These are phyloP conservation scores for Phalloptychus januarius DNA, from an alignment of 2,797 vertebrate species.

Conservation along the genomic window DNA sequence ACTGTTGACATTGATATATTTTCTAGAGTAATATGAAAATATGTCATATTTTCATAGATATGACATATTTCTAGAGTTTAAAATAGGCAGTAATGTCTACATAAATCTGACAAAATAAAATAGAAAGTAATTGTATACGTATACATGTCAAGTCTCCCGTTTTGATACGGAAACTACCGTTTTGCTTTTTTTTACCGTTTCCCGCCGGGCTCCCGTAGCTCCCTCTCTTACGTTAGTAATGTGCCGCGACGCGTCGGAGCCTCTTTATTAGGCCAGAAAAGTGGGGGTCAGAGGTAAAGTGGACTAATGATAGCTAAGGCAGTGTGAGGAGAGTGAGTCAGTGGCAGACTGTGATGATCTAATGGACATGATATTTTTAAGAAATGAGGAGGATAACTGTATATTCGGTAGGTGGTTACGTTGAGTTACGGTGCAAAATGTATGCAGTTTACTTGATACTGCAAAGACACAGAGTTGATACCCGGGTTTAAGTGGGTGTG, in stretches of 20 bases:
- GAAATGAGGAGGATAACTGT: not conserved
- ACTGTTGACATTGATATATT: no score
- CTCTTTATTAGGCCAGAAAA: constrained; percentile 30
- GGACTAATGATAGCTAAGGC: constrained; percentile 23
- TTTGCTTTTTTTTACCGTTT: no score
- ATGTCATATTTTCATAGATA: no score
- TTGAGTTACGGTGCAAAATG: not conserved
- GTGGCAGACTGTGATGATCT: not conserved
- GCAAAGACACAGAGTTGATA: not conserved
- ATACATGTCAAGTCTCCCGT: no score
- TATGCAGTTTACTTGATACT: not conserved
- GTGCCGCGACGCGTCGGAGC: constrained; percentile 26
- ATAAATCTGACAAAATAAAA: not conserved
- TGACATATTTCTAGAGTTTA: not conserved
- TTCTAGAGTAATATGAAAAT: no score
- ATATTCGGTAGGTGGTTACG: not conserved
- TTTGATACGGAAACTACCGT: no score
- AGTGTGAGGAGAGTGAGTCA: not conserved
- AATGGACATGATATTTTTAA: not conserved
- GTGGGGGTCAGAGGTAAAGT: constrained; percentile 18
- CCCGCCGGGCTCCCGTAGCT: no score
- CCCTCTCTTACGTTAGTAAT: no score
- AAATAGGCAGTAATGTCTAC: not conserved
- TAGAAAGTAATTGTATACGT: not conserved
- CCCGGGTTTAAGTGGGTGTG: not conserved